Evolutionary conservation across 2,797 vertebrate genomes (phyloP).

Genomic region (Gallinago nigripennis): DNA sequence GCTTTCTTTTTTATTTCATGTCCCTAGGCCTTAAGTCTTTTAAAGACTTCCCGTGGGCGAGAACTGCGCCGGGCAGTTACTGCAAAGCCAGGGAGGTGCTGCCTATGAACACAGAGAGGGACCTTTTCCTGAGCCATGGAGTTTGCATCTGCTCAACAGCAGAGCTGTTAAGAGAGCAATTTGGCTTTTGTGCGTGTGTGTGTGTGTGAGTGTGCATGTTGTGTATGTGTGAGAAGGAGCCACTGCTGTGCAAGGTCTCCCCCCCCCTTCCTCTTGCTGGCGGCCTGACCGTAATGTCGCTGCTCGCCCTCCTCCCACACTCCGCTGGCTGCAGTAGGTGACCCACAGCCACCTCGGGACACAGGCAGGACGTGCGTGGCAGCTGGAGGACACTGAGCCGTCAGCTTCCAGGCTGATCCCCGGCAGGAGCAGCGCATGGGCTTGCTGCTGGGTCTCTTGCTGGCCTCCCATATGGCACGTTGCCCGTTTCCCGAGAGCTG

Average conservation of each 20-base stretch:
- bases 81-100: neutral
- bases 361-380: neutral
- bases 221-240: neutral
- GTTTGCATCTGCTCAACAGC: neutral
- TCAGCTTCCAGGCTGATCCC: neutral
- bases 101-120: neutral
- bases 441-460: neutral
- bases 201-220: neutral
- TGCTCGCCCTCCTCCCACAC: slow-evolving; percentile 18
- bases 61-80: neutral
- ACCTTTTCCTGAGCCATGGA: neutral
- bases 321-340: neutral
- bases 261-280: neutral
- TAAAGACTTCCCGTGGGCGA: neutral
- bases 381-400: neutral
- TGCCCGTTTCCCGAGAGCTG: neutral
- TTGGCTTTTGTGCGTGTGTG: neutral
- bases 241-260: neutral
- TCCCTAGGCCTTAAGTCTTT: neutral
- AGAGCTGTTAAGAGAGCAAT: neutral
- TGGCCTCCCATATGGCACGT: neutral
- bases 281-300: neutral
- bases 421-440: neutral
- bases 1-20: neutral
- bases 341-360: slow-evolving; percentile 10